Evolutionary conservation across 2,888 invertebrate species (phyloP).

Genomic region (Caenorhabditis uteleia): DNA sequence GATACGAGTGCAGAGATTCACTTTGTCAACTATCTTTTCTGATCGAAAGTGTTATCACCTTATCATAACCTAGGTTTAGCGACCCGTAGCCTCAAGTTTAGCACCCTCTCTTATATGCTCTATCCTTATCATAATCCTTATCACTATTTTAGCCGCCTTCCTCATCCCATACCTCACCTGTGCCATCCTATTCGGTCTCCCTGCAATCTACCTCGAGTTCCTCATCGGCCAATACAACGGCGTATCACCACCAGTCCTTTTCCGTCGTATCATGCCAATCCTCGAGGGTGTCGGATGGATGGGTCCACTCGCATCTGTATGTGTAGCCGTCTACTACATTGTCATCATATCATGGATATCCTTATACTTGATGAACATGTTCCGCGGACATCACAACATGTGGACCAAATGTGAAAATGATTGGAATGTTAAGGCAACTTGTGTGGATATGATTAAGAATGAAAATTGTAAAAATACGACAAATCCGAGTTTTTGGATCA

Average conservation of each 20-base stretch:
- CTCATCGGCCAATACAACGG: conserved; percentile 64
- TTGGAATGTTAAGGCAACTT: conserved; percentile 31
- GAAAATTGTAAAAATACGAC: too few relatives aligned
- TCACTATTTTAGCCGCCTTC: conserved; percentile 68
- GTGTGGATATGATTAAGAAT: conserved; percentile 9
- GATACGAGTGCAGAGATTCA: too few relatives aligned
- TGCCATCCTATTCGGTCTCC: conserved; percentile 69
- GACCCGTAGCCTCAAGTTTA: too few relatives aligned
- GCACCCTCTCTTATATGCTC: too few relatives aligned
- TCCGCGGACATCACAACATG: conserved; percentile 14
- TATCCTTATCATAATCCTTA: too few relatives aligned
- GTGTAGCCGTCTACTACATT: conserved; percentile 59
- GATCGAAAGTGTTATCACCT: too few relatives aligned
- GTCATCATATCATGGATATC: conserved; percentile 60
- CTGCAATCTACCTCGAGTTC: conserved; percentile 69
- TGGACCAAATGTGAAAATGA: conserved; percentile 31
- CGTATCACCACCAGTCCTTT: conserved; percentile 19
- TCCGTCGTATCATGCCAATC: conserved; percentile 19
- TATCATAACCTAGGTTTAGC: too few relatives aligned
- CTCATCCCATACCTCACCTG: conserved; percentile 70
- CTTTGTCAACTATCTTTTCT: too few relatives aligned
- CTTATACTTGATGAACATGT: conserved; percentile 45
- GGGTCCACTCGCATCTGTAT: conserved; percentile 89
- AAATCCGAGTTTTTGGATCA: too few relatives aligned
- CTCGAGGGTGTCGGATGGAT: conserved; percentile 81